Conservation (phyloP, 2,113 vertebrate genomes). For the Aythya baeri region DNA sequence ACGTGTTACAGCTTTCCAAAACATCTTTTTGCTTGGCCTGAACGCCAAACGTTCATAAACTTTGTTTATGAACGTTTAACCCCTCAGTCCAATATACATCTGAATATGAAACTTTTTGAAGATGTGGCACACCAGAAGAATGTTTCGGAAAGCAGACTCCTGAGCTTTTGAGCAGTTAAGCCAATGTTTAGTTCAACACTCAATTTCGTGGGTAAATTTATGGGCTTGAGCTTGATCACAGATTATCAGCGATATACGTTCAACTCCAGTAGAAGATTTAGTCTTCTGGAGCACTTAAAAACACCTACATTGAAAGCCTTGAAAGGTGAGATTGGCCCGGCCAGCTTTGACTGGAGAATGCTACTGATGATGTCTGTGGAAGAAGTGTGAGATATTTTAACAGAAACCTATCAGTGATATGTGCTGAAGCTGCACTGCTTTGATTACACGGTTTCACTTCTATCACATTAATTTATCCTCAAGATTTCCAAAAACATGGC, state of each 20-base stretch:
- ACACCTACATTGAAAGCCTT: not conserved
- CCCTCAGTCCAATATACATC: not conserved
- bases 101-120: not conserved
- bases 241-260: fast-evolving
- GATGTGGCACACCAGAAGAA: not conserved
- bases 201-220: not conserved
- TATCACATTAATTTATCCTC: not conserved
- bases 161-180: not conserved
- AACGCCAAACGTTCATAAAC: too few species aligned
- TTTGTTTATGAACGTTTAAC: not conserved
- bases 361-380: not conserved
- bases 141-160: not conserved
- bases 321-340: not conserved
- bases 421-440: not conserved
- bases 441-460: not conserved
- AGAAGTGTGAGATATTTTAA: not conserved
- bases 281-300: not conserved
- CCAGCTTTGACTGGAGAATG: not conserved
- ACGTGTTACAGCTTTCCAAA: not conserved
- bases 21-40: not conserved
- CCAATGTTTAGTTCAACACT: not conserved
- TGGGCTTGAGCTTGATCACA: not conserved
- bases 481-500: not conserved
- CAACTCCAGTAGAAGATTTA: not conserved
- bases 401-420: not conserved